Percentiles rank a stretch among this genome's conserved stretches.
Conservation (phyloP, 1,140 invertebrate species). For the Orchestia grillus region DNA sequence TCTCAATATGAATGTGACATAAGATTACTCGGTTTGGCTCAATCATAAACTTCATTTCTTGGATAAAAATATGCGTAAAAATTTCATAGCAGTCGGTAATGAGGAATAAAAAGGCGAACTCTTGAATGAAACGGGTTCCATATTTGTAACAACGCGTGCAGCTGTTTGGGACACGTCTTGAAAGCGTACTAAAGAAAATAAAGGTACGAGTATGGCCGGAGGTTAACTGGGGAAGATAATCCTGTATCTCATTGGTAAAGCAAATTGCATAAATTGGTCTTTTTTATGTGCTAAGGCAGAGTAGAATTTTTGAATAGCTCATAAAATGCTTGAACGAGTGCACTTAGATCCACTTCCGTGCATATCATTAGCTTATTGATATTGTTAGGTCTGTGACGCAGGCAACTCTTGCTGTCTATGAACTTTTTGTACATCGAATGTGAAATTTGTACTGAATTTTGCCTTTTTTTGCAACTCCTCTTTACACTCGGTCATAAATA, state of each 20-base stretch:
- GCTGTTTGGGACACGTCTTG: neutral
- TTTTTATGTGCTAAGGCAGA: neutral
- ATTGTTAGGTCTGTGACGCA: conserved; percentile 36
- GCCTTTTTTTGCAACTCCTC: neutral
- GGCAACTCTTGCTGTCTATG: neutral
- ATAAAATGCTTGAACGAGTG: conserved; percentile 44
- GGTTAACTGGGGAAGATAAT: too few species aligned
- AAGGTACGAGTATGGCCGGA: neutral
- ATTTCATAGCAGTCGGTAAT: neutral
- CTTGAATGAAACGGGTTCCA: neutral
- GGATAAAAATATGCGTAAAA: neutral
- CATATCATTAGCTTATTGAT: conserved; percentile 41
- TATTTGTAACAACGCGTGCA: neutral
- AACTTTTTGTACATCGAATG: neutral
- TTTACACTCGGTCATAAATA: neutral
- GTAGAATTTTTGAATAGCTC: conserved; percentile 31
- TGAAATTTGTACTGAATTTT: conserved; percentile 8
- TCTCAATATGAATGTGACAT: neutral
- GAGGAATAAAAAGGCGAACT: neutral
- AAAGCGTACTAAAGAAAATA: neutral
- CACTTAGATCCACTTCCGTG: conserved; percentile 54
- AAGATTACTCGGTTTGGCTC: neutral
- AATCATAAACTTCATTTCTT: neutral
- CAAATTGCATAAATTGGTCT: neutral
- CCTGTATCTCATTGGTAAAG: neutral